Evolutionary conservation across 2,888 invertebrate genomes (phyloP).

Genomic region (Philereme transversata): DNA sequence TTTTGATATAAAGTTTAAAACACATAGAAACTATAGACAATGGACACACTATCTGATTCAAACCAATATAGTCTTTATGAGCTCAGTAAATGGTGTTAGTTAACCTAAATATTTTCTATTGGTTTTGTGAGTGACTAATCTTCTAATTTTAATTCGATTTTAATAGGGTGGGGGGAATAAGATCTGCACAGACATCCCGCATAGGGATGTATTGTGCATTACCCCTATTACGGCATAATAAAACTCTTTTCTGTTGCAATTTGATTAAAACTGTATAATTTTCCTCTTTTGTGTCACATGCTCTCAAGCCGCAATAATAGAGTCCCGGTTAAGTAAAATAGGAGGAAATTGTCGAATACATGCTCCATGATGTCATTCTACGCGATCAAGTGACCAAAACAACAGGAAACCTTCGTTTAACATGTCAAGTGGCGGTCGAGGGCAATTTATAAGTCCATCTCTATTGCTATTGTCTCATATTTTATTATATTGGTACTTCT

Average conservation of each 20-base stretch:
- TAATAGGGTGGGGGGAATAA: too few species aligned
- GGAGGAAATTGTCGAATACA: conserved; percentile 43
- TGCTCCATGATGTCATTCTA: conserved; percentile 50
- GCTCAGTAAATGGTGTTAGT: too few species aligned
- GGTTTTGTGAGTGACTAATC: too few species aligned
- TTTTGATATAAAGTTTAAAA: too few species aligned
- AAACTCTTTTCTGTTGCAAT: not conserved
- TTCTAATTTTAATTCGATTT: not conserved
- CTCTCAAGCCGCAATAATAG: conserved; percentile 34
- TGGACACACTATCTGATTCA: too few species aligned
- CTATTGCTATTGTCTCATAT: conserved; percentile 10
- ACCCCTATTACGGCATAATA: not conserved
- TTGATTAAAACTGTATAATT: conserved; percentile 4
- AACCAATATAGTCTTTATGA: too few species aligned
- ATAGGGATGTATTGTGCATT: too few species aligned
- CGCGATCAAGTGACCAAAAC: conserved; percentile 44
- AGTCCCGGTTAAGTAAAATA: conserved; percentile 43
- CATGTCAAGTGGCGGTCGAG: conserved; percentile 41
- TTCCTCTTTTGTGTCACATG: conserved; percentile 14
- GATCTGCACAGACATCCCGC: too few species aligned
- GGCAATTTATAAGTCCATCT: conserved; percentile 15
- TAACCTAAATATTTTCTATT: too few species aligned
- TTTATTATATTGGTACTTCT: too few species aligned
- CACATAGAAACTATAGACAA: too few species aligned
- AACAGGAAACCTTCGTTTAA: conserved; percentile 60